Evolutionary conservation across 1,140 invertebrate species (phyloP), one percentile per base, ranked within the genome.

Genomic region (Drosophila fuyamai): DNA sequence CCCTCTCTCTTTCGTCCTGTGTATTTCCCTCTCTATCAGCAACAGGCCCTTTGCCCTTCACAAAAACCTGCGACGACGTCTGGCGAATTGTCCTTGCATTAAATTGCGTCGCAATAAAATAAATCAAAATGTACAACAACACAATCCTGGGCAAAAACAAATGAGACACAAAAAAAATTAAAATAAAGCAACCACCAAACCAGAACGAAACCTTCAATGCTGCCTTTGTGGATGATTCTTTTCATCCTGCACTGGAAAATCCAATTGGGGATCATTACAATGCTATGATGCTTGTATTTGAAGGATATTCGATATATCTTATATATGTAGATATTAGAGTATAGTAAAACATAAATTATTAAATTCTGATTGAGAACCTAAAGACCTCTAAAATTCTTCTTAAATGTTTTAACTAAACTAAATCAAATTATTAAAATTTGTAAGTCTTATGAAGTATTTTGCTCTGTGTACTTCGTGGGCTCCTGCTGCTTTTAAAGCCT

Each of bases 81-180:
- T 58, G 43, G 47, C 47, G 55, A 65, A 72, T 82, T 86, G 82
- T 85, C 82, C 82, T 88, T 82, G 76, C 76, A 72, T 79, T 71
- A 81, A 89, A 81, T 89, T 88, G 85, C 84, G 84, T 84, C 80
- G 84, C 85, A 82, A 79, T 71, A 61, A 90, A 82, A 85, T 90
- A 86, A 90, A 90, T 90, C 86, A 90, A 76, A 90, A 65, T 74
- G 58, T 56, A 71, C 67, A 68, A 70, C 62, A 70, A 32, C 46
- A 40, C 47, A 41, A 51, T 72, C 50, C 70, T 55, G 68, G 12
- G 32, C 13, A 59, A 29, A 29, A 18, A 12, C 23, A 48, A 36
- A 59, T 46, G 36, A 53, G 18, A 60, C 41, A 32, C 23, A 41
- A 47, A 59, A 10, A 40, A 46, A 38, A 36, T 57, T 40, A 38